Percentiles rank a stretch among this genome's conserved stretches.
These are phyloP conservation scores for Mizuhopecten yessoensis DNA, from an alignment of 1,140 invertebrate genomes.

Conservation along the genomic window DNA sequence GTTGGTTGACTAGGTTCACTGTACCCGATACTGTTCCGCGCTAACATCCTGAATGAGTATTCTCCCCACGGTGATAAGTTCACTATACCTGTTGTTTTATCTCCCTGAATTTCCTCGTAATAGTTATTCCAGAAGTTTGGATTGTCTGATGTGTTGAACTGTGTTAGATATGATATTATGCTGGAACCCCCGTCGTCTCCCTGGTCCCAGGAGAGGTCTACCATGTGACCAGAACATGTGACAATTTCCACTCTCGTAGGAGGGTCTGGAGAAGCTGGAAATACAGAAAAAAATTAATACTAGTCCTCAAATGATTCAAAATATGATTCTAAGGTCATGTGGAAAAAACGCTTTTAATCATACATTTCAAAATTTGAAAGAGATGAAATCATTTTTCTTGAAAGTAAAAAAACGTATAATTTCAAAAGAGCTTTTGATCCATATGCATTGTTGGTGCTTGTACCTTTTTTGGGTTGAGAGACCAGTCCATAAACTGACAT, in stretches of 20 bases:
- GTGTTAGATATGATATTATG: constrained; percentile 94
- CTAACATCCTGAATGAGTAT: constrained; percentile 92
- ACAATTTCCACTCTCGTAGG: constrained; percentile 87
- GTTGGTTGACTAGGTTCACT: constrained; percentile 93
- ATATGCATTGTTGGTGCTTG: too few species aligned
- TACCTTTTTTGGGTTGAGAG: too few species aligned
- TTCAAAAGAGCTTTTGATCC: too few species aligned
- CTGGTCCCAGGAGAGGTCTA: constrained; percentile 89
- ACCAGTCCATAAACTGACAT: too few species aligned
- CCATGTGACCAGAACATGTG: constrained; percentile 87
- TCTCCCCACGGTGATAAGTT: constrained; percentile 76
- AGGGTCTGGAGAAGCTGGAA: constrained; percentile 94
- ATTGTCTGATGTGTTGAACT: constrained; percentile 97
- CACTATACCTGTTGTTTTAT: constrained; percentile 61
- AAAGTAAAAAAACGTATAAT: too few species aligned
- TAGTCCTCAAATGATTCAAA: too few species aligned
- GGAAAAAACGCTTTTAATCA: too few species aligned
- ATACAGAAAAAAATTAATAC: constrained; percentile 65
- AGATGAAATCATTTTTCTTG: too few species aligned
- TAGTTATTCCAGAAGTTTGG: constrained; percentile 92
- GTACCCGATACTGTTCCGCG: constrained; percentile 95
- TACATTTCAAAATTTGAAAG: too few species aligned
- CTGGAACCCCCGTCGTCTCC: constrained; percentile 93
- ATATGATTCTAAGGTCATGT: too few species aligned
- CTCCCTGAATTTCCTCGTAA: constrained; percentile 71